Conservation (phyloP, 1,140 invertebrate genomes). For the Eupristina koningsbergeri region DNA sequence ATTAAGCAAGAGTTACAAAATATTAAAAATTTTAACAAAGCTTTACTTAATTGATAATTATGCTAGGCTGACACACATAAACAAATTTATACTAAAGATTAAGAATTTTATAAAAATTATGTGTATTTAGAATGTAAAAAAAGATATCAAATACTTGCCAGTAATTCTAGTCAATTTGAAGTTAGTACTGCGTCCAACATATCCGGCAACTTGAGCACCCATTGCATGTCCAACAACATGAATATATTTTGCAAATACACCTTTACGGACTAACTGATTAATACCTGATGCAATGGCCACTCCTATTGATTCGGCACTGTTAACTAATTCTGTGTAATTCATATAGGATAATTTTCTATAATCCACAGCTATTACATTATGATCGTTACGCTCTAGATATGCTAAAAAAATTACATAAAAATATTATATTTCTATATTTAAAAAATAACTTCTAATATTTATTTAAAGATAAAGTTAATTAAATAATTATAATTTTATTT, state of each 20-base stretch:
- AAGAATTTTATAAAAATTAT: no score
- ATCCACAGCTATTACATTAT: constrained; percentile 74
- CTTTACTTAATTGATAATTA: no score
- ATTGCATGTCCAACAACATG: constrained; percentile 85
- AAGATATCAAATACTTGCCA: constrained; percentile 56
- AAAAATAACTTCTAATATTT: no score
- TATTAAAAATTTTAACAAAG: no score
- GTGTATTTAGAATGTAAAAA: no score
- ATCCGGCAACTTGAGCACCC: constrained; percentile 82
- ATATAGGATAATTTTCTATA: constrained; percentile 76
- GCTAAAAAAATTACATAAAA: constrained; percentile 54
- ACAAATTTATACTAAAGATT: no score
- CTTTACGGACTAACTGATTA: constrained; percentile 54
- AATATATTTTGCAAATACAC: constrained; percentile 69
- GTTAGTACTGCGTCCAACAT: constrained; percentile 74
- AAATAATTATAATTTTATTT: no score
- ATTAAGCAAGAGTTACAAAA: no score
- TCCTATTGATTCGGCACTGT: constrained; percentile 72
- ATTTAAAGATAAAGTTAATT: no score
- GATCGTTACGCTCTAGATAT: constrained; percentile 62
- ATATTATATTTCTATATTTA: no score
- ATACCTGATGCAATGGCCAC: constrained; percentile 49
- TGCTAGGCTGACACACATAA: no score
- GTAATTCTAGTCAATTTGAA: constrained; percentile 62
- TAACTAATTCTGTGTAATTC: constrained; percentile 75